Conservation (phyloP, 2,113 vertebrate species). For the Callipepla californica region DNA sequence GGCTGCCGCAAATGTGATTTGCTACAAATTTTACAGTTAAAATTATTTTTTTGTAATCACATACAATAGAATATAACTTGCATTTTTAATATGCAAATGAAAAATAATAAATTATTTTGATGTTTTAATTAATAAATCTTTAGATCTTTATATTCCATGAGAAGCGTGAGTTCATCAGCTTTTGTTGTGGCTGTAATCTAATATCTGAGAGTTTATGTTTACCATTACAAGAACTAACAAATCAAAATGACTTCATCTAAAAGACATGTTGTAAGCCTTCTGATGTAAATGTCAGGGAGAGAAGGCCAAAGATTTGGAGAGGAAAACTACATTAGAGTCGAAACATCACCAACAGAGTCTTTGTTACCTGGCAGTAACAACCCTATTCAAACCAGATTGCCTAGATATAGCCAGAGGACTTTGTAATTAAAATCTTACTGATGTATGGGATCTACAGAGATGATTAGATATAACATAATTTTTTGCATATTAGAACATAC, state of each 20-base stretch:
- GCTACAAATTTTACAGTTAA: not conserved
- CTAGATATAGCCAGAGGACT: conserved; percentile 60
- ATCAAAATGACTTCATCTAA: not conserved
- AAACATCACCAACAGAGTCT: conserved; percentile 25
- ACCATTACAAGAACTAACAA: not conserved
- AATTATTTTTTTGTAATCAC: not conserved
- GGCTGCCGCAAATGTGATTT: not conserved
- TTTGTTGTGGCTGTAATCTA: not conserved
- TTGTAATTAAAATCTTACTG: conserved; percentile 79
- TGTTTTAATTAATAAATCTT: not conserved
- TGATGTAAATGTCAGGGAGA: not conserved
- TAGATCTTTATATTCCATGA: not conserved
- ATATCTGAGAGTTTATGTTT: not conserved
- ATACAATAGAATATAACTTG: not conserved
- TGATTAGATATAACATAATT: conserved; percentile 69
- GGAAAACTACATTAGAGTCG: conserved; percentile 33
- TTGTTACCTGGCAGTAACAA: conserved; percentile 51
- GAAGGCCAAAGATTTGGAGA: not conserved
- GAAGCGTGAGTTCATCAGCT: not conserved
- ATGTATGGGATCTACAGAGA: conserved; percentile 66
- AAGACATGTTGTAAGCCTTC: not conserved
- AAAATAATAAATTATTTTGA: not conserved
- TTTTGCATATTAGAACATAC: conserved; percentile 73
- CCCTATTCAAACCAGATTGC: conserved; percentile 64
- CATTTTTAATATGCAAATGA: not conserved